Evolutionary conservation across 2,113 vertebrate genomes (phyloP).

Genomic region (Lamprotornis superbus): DNA sequence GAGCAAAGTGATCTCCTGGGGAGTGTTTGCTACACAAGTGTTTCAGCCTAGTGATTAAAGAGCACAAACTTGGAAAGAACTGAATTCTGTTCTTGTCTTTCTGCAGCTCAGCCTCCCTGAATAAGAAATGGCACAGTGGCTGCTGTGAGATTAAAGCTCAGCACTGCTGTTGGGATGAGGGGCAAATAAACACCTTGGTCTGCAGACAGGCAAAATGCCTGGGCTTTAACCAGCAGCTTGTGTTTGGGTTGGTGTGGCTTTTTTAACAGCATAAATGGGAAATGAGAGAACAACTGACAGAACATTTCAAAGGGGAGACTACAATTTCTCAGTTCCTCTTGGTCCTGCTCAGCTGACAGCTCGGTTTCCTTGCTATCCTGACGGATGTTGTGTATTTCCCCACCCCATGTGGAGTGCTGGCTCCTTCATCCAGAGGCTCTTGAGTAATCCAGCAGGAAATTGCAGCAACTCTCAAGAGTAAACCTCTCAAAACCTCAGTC

Average conservation of each 20-base stretch:
- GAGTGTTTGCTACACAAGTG: neutral
- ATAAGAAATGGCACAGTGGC: neutral
- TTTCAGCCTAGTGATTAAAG: neutral
- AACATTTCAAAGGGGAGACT: neutral
- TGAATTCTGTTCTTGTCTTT: neutral
- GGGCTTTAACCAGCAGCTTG: neutral
- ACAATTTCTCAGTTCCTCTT: neutral
- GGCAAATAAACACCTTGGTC: neutral
- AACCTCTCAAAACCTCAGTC: neutral
- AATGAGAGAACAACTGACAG: neutral
- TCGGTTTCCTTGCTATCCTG: neutral
- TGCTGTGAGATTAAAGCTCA: neutral
- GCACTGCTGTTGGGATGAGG: neutral
- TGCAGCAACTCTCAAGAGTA: slow-evolving; percentile 1
- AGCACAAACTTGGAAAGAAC: neutral
- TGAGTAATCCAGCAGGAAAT: slow-evolving; percentile 34
- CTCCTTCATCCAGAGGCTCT: neutral
- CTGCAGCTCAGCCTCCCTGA: neutral
- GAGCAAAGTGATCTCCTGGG: neutral
- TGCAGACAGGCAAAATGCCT: neutral
- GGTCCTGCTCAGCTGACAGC: neutral
- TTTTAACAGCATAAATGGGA: neutral
- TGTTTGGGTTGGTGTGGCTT: neutral
- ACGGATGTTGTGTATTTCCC: neutral
- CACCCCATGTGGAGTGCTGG: neutral